phyloP scores from a whole-genome alignment of 2,797 vertebrate species.

The Notamacropus eugenii region DNA sequence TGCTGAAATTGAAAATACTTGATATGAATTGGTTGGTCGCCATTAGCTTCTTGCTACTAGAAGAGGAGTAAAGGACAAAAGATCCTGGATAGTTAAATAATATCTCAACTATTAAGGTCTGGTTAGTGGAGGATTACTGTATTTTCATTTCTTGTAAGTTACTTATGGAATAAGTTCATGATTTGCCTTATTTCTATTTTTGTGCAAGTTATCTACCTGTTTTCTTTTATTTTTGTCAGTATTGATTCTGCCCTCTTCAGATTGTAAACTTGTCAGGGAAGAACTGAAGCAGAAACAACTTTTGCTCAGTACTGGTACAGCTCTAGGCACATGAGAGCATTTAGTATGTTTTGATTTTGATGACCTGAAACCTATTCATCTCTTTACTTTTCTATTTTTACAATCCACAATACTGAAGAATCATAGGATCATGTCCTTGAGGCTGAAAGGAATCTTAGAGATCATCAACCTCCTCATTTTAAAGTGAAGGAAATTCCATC shows the following conservation, averaged over 20 bases:
- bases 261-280: slow-evolving; percentile 61
- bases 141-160: slow-evolving; percentile 42
- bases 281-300: slow-evolving; percentile 59
- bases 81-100: slow-evolving; percentile 12
- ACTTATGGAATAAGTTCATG: slow-evolving; percentile 45
- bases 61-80: slow-evolving; percentile 24
- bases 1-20: background rate
- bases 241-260: slow-evolving; percentile 59
- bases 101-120: slow-evolving; percentile 43
- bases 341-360: slow-evolving; percentile 61
- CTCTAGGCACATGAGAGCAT: slow-evolving; percentile 40
- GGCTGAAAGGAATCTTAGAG: background rate
- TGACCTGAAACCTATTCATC: slow-evolving; percentile 48
- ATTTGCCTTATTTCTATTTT: slow-evolving; percentile 11
- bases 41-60: slow-evolving; percentile 57
- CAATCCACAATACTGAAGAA: slow-evolving; percentile 27
- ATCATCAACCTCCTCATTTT: background rate
- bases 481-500: background rate
- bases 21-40: slow-evolving; percentile 42
- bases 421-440: background rate
- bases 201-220: slow-evolving; percentile 55
- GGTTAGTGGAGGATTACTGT: slow-evolving; percentile 32
- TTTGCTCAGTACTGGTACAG: slow-evolving; percentile 43
- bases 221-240: slow-evolving; percentile 50
- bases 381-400: slow-evolving; percentile 56